Evolutionary conservation across 2,888 invertebrate species (phyloP).

Genomic region (Dicycla oo): DNA sequence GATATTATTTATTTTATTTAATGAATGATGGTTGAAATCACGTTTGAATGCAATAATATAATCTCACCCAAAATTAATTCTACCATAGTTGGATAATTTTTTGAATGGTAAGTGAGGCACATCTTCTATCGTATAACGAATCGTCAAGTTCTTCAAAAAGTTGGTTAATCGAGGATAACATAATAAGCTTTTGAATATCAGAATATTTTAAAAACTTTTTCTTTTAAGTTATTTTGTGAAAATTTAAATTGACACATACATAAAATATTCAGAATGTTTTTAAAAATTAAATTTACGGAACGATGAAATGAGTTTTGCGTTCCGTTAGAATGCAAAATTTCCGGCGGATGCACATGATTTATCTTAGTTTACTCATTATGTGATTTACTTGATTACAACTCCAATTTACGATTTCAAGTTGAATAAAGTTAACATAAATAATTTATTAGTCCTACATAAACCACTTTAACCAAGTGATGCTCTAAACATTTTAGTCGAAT

Average conservation of each 20-base stretch:
- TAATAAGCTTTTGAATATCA: background rate
- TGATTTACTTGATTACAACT: background rate
- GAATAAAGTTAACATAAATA: background rate
- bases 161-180: background rate
- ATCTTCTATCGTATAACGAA: constrained; percentile 40
- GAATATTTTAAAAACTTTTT: background rate
- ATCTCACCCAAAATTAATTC: constrained; percentile 11
- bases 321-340: constrained; percentile 13
- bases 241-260: background rate
- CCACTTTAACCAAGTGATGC: background rate
- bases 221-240: rapidly evolving
- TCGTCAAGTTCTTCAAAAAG: background rate
- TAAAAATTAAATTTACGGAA: background rate
- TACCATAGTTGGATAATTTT: constrained; percentile 22
- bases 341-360: constrained; percentile 47
- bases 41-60: background rate
- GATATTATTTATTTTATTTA: background rate
- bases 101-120: constrained; percentile 10
- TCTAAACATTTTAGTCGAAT: background rate
- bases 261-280: background rate
- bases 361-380: background rate
- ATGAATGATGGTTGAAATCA: background rate
- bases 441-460: background rate
- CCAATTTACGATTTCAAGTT: background rate
- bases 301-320: constrained; percentile 18